Evolutionary conservation across 2,797 vertebrate species (phyloP).

Genomic region (Orientallactaga sibirica): DNA sequence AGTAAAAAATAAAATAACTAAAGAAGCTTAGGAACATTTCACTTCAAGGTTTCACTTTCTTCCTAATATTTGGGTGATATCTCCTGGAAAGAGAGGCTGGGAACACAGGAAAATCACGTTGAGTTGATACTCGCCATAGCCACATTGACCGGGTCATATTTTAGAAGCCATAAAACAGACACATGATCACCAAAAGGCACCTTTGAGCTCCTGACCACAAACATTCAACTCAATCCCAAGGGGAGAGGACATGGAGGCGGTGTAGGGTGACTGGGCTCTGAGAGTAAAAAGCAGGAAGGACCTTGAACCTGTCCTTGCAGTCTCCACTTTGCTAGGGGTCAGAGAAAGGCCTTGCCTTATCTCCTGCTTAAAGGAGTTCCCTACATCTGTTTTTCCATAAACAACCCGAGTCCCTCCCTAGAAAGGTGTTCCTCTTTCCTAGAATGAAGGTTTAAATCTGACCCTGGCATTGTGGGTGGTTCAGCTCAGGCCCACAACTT

Average conservation of each 20-base stretch:
- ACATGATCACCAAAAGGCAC: neutral
- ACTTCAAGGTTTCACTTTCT: neutral
- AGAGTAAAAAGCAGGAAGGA: too few species aligned
- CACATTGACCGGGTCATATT: neutral
- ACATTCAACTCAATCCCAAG: neutral
- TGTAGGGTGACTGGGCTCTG: too few species aligned
- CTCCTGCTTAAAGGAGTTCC: too few species aligned
- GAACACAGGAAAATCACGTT: neutral
- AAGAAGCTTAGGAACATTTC: neutral
- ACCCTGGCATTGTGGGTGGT: too few species aligned
- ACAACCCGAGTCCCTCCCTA: too few species aligned
- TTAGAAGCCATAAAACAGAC: neutral
- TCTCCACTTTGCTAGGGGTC: too few species aligned
- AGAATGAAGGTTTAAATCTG: too few species aligned
- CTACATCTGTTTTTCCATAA: too few species aligned
- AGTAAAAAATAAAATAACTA: neutral
- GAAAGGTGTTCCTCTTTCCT: too few species aligned
- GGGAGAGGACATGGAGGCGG: neutral
- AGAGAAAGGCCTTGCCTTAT: too few species aligned
- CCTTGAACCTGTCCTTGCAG: too few species aligned
- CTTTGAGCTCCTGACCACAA: neutral
- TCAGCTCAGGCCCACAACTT: too few species aligned
- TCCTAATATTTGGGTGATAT: neutral
- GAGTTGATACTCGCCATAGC: neutral
- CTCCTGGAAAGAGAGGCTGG: neutral